Conservation (phyloP, 2,113 vertebrate species). For the Nicator chloris region DNA sequence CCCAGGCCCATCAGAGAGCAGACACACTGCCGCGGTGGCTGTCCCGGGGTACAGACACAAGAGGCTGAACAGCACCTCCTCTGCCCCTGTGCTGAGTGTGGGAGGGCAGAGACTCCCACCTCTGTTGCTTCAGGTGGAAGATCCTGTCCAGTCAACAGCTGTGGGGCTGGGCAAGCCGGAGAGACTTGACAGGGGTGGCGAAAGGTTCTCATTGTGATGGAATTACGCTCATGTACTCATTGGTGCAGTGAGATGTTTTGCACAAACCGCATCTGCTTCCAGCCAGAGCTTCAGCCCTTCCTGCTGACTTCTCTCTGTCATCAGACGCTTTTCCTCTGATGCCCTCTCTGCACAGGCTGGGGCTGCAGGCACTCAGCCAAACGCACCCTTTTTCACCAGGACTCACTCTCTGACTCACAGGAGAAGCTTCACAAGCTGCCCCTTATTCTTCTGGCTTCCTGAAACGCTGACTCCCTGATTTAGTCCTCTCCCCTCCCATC, state of each 20-base stretch:
- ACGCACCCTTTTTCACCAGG: not conserved
- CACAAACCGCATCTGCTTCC: conserved; percentile 2
- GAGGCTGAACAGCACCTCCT: not conserved
- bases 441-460: not conserved
- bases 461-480: not conserved
- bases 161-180: not conserved
- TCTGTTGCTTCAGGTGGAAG: not conserved
- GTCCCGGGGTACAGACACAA: not conserved
- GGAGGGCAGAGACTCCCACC: not conserved
- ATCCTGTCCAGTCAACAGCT: not conserved
- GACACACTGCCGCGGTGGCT: accelerated
- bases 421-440: not conserved
- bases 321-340: not conserved
- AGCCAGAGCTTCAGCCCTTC: not conserved
- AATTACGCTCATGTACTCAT: not conserved
- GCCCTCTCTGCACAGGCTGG: not conserved
- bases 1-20: not conserved
- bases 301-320: not conserved
- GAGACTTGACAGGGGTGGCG: not conserved
- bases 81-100: not conserved
- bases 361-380: not conserved
- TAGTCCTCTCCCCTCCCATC: not conserved
- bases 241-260: not conserved
- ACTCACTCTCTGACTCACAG: not conserved
- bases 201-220: not conserved